These are phyloP conservation scores for Meda fulgida DNA, from an alignment of 2,797 vertebrate species.

Conservation along the genomic window DNA sequence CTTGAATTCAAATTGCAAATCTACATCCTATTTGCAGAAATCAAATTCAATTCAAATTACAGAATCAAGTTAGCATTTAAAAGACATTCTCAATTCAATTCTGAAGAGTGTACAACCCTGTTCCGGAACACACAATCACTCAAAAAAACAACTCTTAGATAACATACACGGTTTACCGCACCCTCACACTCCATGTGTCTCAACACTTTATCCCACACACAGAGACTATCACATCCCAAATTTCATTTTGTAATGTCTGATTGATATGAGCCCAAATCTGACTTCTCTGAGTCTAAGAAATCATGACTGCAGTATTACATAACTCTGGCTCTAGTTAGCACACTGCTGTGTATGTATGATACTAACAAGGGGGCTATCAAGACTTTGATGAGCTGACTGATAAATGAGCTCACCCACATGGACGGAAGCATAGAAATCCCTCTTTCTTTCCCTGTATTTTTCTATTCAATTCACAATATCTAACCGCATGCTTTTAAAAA, in stretches of 20 bases:
- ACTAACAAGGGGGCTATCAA: constrained; percentile 4
- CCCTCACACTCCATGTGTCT: neutral
- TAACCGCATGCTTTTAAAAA: neutral
- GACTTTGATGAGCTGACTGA: constrained; percentile 22
- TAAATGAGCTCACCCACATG: neutral
- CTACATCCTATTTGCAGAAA: neutral
- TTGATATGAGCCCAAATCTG: constrained; percentile 18
- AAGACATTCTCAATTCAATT: neutral
- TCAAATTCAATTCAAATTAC: neutral
- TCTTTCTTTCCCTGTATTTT: neutral
- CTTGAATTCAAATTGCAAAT: neutral
- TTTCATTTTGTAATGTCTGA: constrained; percentile 22
- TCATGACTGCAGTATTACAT: constrained; percentile 31
- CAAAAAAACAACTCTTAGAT: neutral
- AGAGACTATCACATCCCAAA: neutral
- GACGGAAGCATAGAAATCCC: neutral
- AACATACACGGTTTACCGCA: neutral
- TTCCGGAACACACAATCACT: neutral
- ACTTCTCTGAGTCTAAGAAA: constrained; percentile 19
- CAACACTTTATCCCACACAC: constrained; percentile 23
- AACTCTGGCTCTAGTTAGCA: constrained; percentile 4
- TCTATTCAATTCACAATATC: neutral
- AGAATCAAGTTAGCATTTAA: neutral
- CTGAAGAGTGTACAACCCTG: too few species aligned
- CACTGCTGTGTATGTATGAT: constrained; percentile 12